Base-by-base conservation (phyloP, 2,797 vertebrate species). In the Gymnoscopelus microlampas region DNA sequence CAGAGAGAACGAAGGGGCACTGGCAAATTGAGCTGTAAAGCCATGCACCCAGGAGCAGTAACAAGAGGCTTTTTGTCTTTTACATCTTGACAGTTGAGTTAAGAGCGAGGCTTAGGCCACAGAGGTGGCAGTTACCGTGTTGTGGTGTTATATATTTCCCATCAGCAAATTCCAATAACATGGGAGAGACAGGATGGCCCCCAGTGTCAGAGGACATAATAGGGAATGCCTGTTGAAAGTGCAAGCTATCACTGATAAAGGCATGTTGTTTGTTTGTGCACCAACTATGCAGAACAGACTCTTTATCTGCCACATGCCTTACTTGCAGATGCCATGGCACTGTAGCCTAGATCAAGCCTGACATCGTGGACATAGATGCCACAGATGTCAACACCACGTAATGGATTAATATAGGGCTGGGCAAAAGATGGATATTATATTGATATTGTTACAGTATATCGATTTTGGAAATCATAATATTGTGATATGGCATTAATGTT, bases 51-150 rank as follows among this genome's bases (percentile, higher is more conserved):
- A 26, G 68, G 83, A 66, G 78, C 66, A 29, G 70, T 68, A 88
- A 79, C 71, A 77, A 84, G 72, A 86, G 70, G 74, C 78, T 73
- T 85, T 87, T 86, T 84, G 77, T 85, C 87, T 87, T 79, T 83
- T 72, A 79, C 61, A 85, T 88, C 77, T 86, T 84, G 85, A 87
- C 83, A 89, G 76, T 78, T 64, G 63, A 81, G 77, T 85, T 78
- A 73, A 85, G 80, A 85, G 77, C 70, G 11, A 60, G 69, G 78
- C 66, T 81, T 44, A 79, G 85, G 79, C 70, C 78, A 77, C 71
- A 58, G 68, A 70, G 80, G 71, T 82, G 84, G 84, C 71, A 76
- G 76, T 80, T 87, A 74, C 75, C 26, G 32, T 86, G 84, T 79
- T 59, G 58, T 61, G 74, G 73, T 85, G 82, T 82, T 85, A 77